These are phyloP conservation scores for Pocota personata DNA, from an alignment of 2,888 invertebrate genomes.

Conservation along the genomic window DNA sequence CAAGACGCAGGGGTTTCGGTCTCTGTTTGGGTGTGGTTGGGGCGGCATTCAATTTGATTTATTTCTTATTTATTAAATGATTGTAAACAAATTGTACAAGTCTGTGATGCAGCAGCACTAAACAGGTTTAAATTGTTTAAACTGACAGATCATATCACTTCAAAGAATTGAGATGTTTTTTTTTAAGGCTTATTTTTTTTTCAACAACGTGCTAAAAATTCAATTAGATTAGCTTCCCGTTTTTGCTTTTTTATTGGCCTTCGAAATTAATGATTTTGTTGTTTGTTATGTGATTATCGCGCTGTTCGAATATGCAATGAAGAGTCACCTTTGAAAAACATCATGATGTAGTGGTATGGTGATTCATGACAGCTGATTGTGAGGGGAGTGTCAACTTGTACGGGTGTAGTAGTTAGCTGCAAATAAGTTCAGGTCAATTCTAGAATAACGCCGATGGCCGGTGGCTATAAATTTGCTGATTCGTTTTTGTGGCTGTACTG, in stretches of 20 bases:
- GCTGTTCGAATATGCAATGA: background rate
- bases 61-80: background rate
- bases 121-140: background rate
- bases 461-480: too few species aligned
- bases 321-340: background rate
- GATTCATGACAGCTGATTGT: background rate
- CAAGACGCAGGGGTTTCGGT: background rate
- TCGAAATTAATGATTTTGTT: slow-evolving; percentile 22
- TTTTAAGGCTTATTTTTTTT: background rate
- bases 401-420: background rate
- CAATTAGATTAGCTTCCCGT: background rate
- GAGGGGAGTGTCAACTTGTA: background rate
- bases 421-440: too few species aligned
- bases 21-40: background rate
- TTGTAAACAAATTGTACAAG: background rate
- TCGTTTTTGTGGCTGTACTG: too few species aligned
- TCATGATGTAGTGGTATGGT: background rate
- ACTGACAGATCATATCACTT: background rate
- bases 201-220: background rate
- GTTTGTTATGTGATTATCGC: background rate
- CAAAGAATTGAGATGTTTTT: background rate
- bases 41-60: background rate
- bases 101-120: background rate
- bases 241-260: background rate
- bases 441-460: too few species aligned